phyloP scores from a whole-genome alignment of 2,797 vertebrate genomes.

The Ambastaia sidthimunki region DNA sequence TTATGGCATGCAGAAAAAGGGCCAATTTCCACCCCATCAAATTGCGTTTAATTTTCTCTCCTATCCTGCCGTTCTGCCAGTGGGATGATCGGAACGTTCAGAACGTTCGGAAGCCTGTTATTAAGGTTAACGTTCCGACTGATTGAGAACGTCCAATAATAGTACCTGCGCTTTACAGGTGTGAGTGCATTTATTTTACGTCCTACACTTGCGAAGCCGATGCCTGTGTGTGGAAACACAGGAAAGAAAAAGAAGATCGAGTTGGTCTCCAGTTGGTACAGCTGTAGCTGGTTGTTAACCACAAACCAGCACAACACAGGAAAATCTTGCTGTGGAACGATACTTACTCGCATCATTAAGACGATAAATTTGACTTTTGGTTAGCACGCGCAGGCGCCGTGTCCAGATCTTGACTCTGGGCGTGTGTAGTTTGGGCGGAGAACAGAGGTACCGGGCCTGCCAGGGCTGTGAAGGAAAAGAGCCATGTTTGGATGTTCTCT shows the following conservation, averaged over 20 bases:
- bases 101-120: slow-evolving; percentile 67
- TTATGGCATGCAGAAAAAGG: slow-evolving; percentile 47
- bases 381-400: neutral
- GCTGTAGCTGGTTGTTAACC: slow-evolving; percentile 40
- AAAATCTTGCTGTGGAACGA: slow-evolving; percentile 5
- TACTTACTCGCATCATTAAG: slow-evolving; percentile 46
- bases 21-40: slow-evolving; percentile 64
- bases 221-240: neutral
- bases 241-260: slow-evolving; percentile 4
- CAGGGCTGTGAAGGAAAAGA: slow-evolving; percentile 19
- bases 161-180: slow-evolving; percentile 52
- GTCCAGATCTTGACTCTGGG: slow-evolving; percentile 23
- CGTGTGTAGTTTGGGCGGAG: slow-evolving; percentile 47
- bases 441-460: slow-evolving; percentile 33
- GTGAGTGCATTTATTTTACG: slow-evolving; percentile 42
- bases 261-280: slow-evolving; percentile 28
- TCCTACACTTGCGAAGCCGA: slow-evolving; percentile 13
- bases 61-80: slow-evolving; percentile 47
- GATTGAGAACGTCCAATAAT: slow-evolving; percentile 66
- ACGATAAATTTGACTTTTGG: slow-evolving; percentile 29
- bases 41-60: slow-evolving; percentile 73
- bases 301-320: neutral
- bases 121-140: slow-evolving; percentile 73
- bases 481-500: slow-evolving; percentile 50
- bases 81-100: slow-evolving; percentile 50